Evolutionary conservation across 2,888 invertebrate genomes (phyloP), one percentile per base, ranked within the genome.

Genomic region (Tetragnatha montana): DNA sequence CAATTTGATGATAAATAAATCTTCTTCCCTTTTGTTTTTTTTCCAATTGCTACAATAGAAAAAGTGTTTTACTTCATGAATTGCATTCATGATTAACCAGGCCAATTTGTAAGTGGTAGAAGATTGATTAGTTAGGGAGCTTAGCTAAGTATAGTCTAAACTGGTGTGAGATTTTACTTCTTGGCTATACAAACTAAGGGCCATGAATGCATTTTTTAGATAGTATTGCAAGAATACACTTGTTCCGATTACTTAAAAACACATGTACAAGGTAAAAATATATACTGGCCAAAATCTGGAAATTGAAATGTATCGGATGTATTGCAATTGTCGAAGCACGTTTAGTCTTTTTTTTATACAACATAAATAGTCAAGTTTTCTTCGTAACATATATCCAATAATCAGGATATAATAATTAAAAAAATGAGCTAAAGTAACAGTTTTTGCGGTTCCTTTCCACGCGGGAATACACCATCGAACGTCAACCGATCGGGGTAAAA

Each of bases 271-370:
- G 60, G 60, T 60, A 17, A 60, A 60, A 60, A 60, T 60, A 60
- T 60, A 60, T 60, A 60, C 60, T 60, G 60, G 60, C 60, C 60
- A 60, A 60, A 60, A 60, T 60, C 60, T 60, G 60, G 60, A 60
- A 60, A 60, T 6, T 60, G 60, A 60, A 60, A 60, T 60, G 60
- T 60, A 4, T 60, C 17, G 60, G 60, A 60, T 60, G 60, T 60
- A 60, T 60, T 60, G 60, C 60, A 60, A 60, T 60, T 35, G 35
- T 35, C 35, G 4, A 35, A 35, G 35, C 35, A 35, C 35, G 35
- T 35, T 17, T 17, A 60, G 60, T 60, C 60, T 60, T 60, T 10
- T 60, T 60, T 60, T 6, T 12, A 60, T 60, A 60, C 17, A 60
- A 60, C 60, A 60, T 12, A 10, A 60, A 60, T 60, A 60, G 14